Conservation (phyloP, 2,888 invertebrate species). For the Tineola bisselliella region DNA sequence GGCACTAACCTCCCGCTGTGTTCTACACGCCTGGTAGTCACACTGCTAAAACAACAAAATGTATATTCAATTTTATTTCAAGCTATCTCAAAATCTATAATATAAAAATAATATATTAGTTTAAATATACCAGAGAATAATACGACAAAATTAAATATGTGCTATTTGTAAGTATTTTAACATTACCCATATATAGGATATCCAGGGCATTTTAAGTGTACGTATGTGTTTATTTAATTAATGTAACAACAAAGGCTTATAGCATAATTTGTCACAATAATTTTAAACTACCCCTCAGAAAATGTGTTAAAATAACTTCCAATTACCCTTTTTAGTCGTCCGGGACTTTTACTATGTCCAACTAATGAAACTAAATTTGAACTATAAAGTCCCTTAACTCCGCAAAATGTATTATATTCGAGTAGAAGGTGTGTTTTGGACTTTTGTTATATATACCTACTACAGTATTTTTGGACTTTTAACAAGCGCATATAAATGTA, state of each 20-base stretch:
- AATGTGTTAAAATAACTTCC: conserved; percentile 11
- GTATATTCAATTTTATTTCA: not conserved
- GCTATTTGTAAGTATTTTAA: too few species aligned
- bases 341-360: not conserved
- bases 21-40: conserved; percentile 38
- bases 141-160: too few species aligned
- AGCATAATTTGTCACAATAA: not conserved
- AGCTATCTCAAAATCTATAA: not conserved
- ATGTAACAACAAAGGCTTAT: too few species aligned
- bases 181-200: too few species aligned
- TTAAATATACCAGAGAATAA: too few species aligned
- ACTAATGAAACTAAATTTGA: conserved; percentile 12
- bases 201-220: too few species aligned
- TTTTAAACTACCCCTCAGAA: not conserved
- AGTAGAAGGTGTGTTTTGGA: too few species aligned
- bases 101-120: not conserved
- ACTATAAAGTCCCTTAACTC: conserved; percentile 11
- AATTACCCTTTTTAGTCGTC: conserved; percentile 1
- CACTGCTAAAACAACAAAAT: conserved; percentile 45
- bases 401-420: conserved; percentile 2
- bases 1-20: conserved; percentile 39
- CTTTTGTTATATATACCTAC: too few species aligned
- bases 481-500: too few species aligned
- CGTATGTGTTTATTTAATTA: too few species aligned
- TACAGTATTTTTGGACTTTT: too few species aligned